Conservation (phyloP, 2,113 vertebrate species). For the Scolopax mira region DNA sequence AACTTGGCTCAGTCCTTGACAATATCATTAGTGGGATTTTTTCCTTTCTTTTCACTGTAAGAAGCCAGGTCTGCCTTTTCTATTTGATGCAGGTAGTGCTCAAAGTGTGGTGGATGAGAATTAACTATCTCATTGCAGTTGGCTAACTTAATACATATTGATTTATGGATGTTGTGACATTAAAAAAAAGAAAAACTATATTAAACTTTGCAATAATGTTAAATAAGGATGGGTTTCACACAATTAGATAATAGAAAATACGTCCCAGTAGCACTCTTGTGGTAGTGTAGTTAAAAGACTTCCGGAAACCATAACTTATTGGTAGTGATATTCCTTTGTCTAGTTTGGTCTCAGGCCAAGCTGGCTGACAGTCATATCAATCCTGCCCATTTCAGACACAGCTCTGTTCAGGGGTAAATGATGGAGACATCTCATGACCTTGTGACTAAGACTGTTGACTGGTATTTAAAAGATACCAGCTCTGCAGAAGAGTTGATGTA, state of each 20-base stretch:
- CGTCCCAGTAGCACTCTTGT: neutral
- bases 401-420: neutral
- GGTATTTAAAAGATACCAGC: neutral
- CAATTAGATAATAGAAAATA: neutral
- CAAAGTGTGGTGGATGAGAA: neutral
- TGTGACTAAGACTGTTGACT: neutral
- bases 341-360: neutral
- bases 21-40: accelerated
- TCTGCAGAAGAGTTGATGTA: neutral
- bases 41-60: neutral
- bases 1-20: neutral
- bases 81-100: neutral
- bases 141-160: slow-evolving; percentile 50
- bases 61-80: neutral
- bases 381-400: neutral
- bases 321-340: neutral
- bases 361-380: neutral
- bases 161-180: slow-evolving; percentile 24
- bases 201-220: neutral
- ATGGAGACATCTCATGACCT: neutral
- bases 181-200: neutral
- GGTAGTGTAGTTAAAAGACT: neutral
- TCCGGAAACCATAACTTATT: neutral
- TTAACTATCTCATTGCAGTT: neutral
- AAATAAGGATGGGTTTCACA: neutral